Base-by-base conservation (phyloP, 2,113 vertebrate genomes). In the Psilopsiagon aurifrons region DNA sequence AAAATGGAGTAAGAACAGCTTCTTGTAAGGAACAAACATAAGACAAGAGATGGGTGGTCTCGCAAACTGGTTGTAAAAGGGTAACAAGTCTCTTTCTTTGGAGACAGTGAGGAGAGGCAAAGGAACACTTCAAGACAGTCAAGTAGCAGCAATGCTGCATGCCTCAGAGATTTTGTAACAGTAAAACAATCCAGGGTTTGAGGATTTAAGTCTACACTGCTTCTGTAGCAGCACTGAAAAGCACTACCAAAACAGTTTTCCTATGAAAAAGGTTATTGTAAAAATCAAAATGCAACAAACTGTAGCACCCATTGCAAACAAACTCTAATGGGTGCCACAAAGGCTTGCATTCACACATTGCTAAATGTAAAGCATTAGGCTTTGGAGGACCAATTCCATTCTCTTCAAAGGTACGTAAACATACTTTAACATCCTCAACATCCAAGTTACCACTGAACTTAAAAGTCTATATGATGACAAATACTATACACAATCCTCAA, bases 361-460 rank as follows among this genome's bases (percentile, higher is more conserved):
- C 16, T 71, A 59, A n/a, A 41, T 18, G 37, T 35, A 11, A 86
- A 76, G 8, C 24, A 24, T 19, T 35, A 41, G 11, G 37, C 44
- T 92, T 91, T 37, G 12, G 23, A 88, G 27, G 41, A 80, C 14
- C 24, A 63, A 7, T 57, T 59, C n/a, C 7, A 55, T 78, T 88
- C 25, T 55, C 37, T 83, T 28, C 41, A 6, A 77, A 77, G 28
- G 41, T 43, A 94, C 15, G 44, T 13, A 67, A 82, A 60, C 23
- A 46, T 31, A 60, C 33, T n/a, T 15, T 37, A 44, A 71, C n/a
- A n/a, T 14, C 33, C 55, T 22, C 66, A 85, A n/a, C 39, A 81
- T 24, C 28, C 41, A 9, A 1, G 0, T 1, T 7, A 22, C 27
- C 47, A 7, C 51, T 51, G 22, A 83, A 57, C 28, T n/a, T 43